These are phyloP conservation scores for Ruditapes philippinarum DNA, from an alignment of 1,140 invertebrate genomes.

Conservation along the genomic window DNA sequence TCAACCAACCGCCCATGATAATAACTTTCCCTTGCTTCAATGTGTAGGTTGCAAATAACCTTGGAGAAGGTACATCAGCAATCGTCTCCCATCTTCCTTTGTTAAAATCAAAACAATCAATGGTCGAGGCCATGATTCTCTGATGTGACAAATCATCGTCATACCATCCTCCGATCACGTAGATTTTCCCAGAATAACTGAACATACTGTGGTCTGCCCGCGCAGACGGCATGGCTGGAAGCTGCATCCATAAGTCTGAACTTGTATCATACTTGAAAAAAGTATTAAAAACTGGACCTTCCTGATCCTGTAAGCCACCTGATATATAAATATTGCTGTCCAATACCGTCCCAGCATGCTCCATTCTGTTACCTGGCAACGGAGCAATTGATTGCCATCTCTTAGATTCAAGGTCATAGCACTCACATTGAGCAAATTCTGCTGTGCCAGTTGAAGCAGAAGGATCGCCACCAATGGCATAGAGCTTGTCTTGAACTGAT, in stretches of 20 bases:
- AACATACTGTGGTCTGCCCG: constrained; percentile 92
- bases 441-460: constrained; percentile 67
- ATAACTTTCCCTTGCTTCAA: constrained; percentile 90
- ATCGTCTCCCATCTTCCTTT: constrained; percentile 89
- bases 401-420: constrained; percentile 89
- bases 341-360: constrained; percentile 90
- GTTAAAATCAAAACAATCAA: constrained; percentile 90
- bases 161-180: constrained; percentile 92
- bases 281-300: constrained; percentile 88
- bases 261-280: constrained; percentile 89
- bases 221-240: constrained; percentile 89
- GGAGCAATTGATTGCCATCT: constrained; percentile 89
- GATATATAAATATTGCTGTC: constrained; percentile 88
- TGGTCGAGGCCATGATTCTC: constrained; percentile 89
- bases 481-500: constrained; percentile 89
- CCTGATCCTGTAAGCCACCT: constrained; percentile 88
- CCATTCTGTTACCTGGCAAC: constrained; percentile 88
- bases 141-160: constrained; percentile 89
- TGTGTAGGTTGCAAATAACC: constrained; percentile 91
- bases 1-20: constrained; percentile 90
- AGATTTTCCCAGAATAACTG: constrained; percentile 89
- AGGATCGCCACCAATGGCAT: constrained; percentile 90
- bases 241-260: constrained; percentile 88
- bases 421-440: constrained; percentile 89
- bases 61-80: constrained; percentile 90